phyloP scores from a whole-genome alignment of 53 echinoderm and acorn worm genomes.

The Glandiceps talaboti region DNA sequence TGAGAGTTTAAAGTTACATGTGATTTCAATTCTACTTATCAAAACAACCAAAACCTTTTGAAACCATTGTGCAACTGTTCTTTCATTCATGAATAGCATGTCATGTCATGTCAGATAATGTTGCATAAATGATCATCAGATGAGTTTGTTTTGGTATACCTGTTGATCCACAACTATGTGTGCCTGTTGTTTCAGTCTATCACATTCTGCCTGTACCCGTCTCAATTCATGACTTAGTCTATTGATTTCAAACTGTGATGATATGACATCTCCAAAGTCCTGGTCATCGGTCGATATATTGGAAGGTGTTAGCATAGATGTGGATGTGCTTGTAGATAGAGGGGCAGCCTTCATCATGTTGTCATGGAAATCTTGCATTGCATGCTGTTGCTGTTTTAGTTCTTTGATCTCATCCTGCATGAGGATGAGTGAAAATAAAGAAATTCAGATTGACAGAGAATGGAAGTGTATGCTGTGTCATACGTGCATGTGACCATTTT shows the following conservation, averaged over 20 bases:
- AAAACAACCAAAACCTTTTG: no score
- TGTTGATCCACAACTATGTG: conserved; percentile 13
- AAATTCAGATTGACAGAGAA: no score
- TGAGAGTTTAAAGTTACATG: no score
- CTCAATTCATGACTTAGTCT: conserved; percentile 61
- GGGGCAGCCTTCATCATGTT: conserved; percentile 45
- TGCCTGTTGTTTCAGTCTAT: conserved; percentile 65
- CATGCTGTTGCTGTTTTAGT: conserved; percentile 70
- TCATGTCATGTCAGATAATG: no score
- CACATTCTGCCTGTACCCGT: conserved; percentile 49
- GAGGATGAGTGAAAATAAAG: no score
- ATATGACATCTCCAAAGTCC: conserved; percentile 90
- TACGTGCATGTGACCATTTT: no score
- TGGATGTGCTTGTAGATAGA: conserved; percentile 76
- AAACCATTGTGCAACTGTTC: no score
- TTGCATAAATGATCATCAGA: no score
- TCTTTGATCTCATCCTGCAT: conserved; percentile 63
- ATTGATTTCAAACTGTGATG: conserved; percentile 89
- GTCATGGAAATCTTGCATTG: conserved; percentile 56
- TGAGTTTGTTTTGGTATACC: no score
- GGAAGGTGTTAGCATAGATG: conserved; percentile 61
- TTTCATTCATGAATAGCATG: no score
- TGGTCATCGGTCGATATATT: conserved; percentile 55
- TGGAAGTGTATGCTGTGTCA: no score
- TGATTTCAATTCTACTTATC: no score